Base-by-base conservation (phyloP, 2,797 vertebrate species). In the Champsocephalus gunnari region DNA sequence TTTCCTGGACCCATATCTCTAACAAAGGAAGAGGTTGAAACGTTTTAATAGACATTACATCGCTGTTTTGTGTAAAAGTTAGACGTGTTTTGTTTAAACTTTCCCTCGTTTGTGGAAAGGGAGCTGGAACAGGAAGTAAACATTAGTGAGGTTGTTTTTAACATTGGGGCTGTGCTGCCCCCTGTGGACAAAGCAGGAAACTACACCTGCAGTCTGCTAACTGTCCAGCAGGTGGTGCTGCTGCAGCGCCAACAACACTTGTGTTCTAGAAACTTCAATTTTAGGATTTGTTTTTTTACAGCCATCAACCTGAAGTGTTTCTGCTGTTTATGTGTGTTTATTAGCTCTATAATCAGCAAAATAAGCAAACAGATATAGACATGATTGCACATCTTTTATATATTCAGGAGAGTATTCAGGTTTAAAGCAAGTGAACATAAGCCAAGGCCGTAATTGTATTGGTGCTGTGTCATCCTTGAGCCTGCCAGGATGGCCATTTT, bases 381-480 rank as follows among this genome's bases (percentile, higher is more conserved):
- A 56, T 3, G 28, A 24, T 4, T 61, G 14, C n/a, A 70, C 16
- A 49, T 24, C 11, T 16, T 49, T 32, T 17, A 56, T 70, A 24
- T 28, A 11, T 54, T 51, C 16, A 48, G n/a, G 17, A 48, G 14
- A 24, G 19, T 24, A 24, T 54, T 28, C 51, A 79, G 19, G 6
- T 78, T n/a, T 62, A 63, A 73, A 45, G 65, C 67, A 69, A 76
- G 47, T 78, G 76, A 89, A 90, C 45, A 65, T 58, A 79, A 70
- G 74, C 34, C 66, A 55, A 73, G 53, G 60, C 68, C 21, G 65
- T 87, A 90, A 84, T 83, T 84, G 58, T 75, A 67, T 83, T 86
- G 67, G 61, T 86, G 93, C 92, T 93, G 92, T 94, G 87, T 94
- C 93, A 94, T 88, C 16, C 64, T 32, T 77, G 49, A 79, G 69